Percentiles rank a stretch among this genome's conserved stretches.
Conservation (phyloP, 1,140 invertebrate genomes). For the Batillaria attramentaria region DNA sequence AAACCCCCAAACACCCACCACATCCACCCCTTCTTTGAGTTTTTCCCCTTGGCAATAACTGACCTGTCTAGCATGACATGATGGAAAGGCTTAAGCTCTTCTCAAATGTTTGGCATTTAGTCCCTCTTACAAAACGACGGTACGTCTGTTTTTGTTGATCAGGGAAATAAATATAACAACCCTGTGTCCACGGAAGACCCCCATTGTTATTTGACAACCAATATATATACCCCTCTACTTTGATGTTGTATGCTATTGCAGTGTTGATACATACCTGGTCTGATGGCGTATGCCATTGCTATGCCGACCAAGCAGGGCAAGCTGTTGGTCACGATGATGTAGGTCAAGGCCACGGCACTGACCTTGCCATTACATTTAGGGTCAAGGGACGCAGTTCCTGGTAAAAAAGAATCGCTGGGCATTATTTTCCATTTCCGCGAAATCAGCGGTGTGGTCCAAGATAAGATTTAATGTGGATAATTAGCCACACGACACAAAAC, state of each 20-base stretch:
- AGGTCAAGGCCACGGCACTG: slow-evolving; percentile 48
- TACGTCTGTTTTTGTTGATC: not conserved
- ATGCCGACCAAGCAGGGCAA: slow-evolving; percentile 75
- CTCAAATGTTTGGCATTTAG: not conserved
- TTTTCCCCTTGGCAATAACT: too few species aligned
- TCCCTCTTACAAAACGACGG: not conserved
- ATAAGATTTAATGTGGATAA: too few species aligned
- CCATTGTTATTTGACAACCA: too few species aligned
- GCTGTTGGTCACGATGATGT: slow-evolving; percentile 51
- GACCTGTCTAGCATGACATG: not conserved
- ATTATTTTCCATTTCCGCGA: not conserved
- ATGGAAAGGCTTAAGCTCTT: not conserved
- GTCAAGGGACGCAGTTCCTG: slow-evolving; percentile 74
- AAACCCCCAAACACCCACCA: too few species aligned
- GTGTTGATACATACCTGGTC: slow-evolving; percentile 78
- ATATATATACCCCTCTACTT: too few species aligned
- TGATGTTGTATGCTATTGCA: not conserved
- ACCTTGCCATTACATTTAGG: slow-evolving; percentile 58
- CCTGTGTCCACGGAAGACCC: too few species aligned
- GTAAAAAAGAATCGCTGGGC: slow-evolving; percentile 75
- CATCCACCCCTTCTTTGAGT: too few species aligned
- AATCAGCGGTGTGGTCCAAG: too few species aligned
- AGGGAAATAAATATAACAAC: not conserved
- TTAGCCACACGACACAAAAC: too few species aligned
- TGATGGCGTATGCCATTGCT: slow-evolving; percentile 86